phyloP scores from a whole-genome alignment of 2,888 invertebrate genomes.

The Drosophila affinis region DNA sequence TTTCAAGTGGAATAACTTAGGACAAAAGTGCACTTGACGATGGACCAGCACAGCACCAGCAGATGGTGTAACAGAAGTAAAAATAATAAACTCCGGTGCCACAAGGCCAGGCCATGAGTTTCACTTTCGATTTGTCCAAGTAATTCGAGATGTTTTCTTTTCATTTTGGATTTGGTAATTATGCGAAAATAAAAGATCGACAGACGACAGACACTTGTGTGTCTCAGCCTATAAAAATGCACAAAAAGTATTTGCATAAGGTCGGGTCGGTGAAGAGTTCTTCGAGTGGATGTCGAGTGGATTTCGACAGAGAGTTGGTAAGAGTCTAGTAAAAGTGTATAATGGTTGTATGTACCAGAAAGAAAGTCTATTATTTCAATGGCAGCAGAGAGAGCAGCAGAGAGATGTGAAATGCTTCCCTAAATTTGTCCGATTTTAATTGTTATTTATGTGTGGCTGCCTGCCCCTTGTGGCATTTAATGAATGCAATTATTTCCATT shows the following conservation, averaged over 20 bases:
- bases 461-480: not conserved
- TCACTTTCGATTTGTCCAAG: slow-evolving; percentile 52
- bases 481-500: slow-evolving; percentile 5
- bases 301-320: slow-evolving; percentile 6
- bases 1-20: slow-evolving; percentile 27
- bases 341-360: not conserved
- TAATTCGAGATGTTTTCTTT: slow-evolving; percentile 41
- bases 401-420: not conserved
- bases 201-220: slow-evolving; percentile 27
- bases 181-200: slow-evolving; percentile 40
- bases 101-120: slow-evolving; percentile 45
- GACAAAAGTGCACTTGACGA: slow-evolving; percentile 25
- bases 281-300: slow-evolving; percentile 28
- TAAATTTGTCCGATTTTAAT: slow-evolving; percentile 13
- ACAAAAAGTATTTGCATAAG: slow-evolving; percentile 7
- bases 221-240: slow-evolving; percentile 38
- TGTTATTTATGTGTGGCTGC: slow-evolving; percentile 5
- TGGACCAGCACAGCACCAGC: slow-evolving; percentile 5
- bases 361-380: too few relatives aligned
- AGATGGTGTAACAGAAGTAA: slow-evolving; percentile 1
- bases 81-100: slow-evolving; percentile 16
- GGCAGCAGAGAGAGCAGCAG: not conserved
- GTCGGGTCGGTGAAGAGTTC: slow-evolving; percentile 20
- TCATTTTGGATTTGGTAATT: slow-evolving; percentile 36
- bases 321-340: not conserved